phyloP scores from a whole-genome alignment of 2,797 vertebrate genomes.

The Diplodus puntazzo region DNA sequence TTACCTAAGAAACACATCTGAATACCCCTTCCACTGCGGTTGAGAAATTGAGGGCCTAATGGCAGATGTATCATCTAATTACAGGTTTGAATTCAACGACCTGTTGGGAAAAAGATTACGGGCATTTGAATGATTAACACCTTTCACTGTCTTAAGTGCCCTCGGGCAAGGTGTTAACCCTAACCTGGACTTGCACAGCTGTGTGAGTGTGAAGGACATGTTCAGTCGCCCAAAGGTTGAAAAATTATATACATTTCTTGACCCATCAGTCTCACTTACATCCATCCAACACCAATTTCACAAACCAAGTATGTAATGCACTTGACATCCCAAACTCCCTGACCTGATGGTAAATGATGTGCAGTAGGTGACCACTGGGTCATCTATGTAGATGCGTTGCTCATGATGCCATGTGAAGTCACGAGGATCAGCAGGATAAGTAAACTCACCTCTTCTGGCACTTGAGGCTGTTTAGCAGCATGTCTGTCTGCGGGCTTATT shows the following conservation, averaged over 20 bases:
- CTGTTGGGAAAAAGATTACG: slow-evolving; percentile 18
- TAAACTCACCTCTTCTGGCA: slow-evolving; percentile 81
- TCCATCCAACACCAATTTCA: slow-evolving; percentile 6
- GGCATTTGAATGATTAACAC: slow-evolving; percentile 21
- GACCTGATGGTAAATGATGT: slow-evolving; percentile 36
- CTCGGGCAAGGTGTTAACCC: slow-evolving; percentile 25
- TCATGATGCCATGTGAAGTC: slow-evolving; percentile 72
- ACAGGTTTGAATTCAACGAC: slow-evolving; percentile 2
- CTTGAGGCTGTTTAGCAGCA: slow-evolving; percentile 80
- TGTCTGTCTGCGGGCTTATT: slow-evolving; percentile 85
- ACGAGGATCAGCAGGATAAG: slow-evolving; percentile 76
- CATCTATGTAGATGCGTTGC: slow-evolving; percentile 48
- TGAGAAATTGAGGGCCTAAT: background rate
- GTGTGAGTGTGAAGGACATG: slow-evolving; percentile 13
- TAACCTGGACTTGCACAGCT: slow-evolving; percentile 5
- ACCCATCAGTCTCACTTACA: background rate
- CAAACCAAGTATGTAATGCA: background rate
- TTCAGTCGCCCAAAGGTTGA: slow-evolving; percentile 8
- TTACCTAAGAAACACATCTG: background rate
- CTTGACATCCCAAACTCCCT: background rate
- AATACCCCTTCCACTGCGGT: background rate
- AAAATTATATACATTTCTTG: slow-evolving; percentile 3
- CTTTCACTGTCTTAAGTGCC: slow-evolving; percentile 15
- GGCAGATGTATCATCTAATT: background rate
- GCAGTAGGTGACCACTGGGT: slow-evolving; percentile 41